A percentile compares a stretch with the other conserved stretches of the same genome.
These are phyloP conservation scores for Diorhabda sublineata DNA, from an alignment of 1,140 invertebrate genomes.

Conservation along the genomic window DNA sequence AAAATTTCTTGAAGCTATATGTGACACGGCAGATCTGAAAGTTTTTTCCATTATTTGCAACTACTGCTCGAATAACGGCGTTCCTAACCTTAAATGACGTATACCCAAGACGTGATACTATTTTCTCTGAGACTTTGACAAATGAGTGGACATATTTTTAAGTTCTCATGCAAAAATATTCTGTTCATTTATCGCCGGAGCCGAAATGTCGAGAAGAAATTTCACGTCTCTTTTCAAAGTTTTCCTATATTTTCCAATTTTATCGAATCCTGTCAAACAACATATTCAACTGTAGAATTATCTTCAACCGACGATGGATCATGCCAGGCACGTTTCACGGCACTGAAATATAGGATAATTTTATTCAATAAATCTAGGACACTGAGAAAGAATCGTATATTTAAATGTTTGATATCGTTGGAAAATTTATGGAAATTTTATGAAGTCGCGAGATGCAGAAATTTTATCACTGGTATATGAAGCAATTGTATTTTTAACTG, in stretches of 20 bases:
- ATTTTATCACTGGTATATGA: neutral
- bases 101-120: constrained; percentile 29
- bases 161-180: constrained; percentile 23
- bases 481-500: no score
- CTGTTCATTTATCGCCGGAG: constrained; percentile 20
- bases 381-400: constrained; percentile 2
- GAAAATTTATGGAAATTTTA: neutral
- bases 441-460: neutral
- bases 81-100: constrained; percentile 29
- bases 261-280: constrained; percentile 28
- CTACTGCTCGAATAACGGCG: constrained; percentile 24
- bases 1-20: constrained; percentile 14
- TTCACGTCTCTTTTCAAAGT: constrained; percentile 25
- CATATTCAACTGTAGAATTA: constrained; percentile 27
- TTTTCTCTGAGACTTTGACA: constrained; percentile 25
- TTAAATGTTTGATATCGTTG: constrained; percentile 7
- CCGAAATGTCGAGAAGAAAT: constrained; percentile 18
- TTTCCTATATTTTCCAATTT: constrained; percentile 29
- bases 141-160: constrained; percentile 28
- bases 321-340: constrained; percentile 24
- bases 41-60: constrained; percentile 32
- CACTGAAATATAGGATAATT: constrained; percentile 18
- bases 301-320: constrained; percentile 18
- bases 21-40: constrained; percentile 28
- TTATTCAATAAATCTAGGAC: constrained; percentile 16